A percentile compares a stretch with the other conserved stretches of the same genome.
Evolutionary conservation across 2,888 invertebrate species (phyloP).

Genomic region (Cybosia mesomella): DNA sequence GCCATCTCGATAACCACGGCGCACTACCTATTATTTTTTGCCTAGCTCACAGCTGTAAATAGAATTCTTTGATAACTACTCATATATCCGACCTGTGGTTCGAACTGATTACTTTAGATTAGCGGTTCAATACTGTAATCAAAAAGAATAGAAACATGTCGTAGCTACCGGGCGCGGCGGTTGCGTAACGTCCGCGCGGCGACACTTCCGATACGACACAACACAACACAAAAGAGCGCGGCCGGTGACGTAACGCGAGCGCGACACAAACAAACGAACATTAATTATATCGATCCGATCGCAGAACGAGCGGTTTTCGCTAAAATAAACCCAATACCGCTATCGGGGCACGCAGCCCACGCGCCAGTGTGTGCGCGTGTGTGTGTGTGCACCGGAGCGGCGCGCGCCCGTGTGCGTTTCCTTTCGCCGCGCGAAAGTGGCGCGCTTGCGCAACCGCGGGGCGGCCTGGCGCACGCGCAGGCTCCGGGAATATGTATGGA

Average conservation of each 20-base stretch:
- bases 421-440: conserved; percentile 67
- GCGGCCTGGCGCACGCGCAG: not conserved
- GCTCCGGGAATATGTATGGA: not conserved
- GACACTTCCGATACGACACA: conserved; percentile 13
- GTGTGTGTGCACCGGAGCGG: conserved; percentile 19
- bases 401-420: conserved; percentile 51
- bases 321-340: conserved; percentile 29
- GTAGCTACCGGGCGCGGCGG: not conserved
- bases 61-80: not conserved
- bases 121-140: not conserved
- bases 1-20: not conserved
- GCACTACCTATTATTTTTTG: not conserved
- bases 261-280: conserved; percentile 18
- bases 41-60: not conserved
- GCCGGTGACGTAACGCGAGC: conserved; percentile 14
- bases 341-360: conserved; percentile 34
- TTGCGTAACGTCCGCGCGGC: conserved; percentile 14
- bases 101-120: not conserved
- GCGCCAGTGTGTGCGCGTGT: conserved; percentile 9
- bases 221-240: not conserved
- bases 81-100: not conserved
- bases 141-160: not conserved
- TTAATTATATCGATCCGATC: conserved; percentile 16
- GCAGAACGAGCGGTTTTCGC: conserved; percentile 15
- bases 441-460: conserved; percentile 25